Percentiles rank a stretch among this genome's conserved stretches.
Conservation (phyloP, 2,888 invertebrate genomes). For the Diadegma fenestrale region DNA sequence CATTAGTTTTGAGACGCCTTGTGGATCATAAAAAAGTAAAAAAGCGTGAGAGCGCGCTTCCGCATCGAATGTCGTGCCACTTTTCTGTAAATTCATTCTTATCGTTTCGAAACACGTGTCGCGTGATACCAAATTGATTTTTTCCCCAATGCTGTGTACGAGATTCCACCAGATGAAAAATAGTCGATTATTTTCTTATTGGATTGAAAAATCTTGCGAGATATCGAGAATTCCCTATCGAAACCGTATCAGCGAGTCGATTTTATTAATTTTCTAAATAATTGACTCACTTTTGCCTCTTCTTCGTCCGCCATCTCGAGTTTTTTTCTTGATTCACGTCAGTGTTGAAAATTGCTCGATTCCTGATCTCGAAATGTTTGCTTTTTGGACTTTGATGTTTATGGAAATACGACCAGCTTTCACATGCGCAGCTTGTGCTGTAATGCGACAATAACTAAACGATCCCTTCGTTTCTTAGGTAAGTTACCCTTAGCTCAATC, state of each 20-base stretch:
- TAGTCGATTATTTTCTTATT: neutral
- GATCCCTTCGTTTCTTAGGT: slow-evolving; percentile 74
- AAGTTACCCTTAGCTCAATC: slow-evolving; percentile 66
- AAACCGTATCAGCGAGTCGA: neutral
- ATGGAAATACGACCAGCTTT: slow-evolving; percentile 69
- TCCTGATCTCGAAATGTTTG: neutral
- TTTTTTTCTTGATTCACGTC: slow-evolving; percentile 7
- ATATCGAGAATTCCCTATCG: neutral
- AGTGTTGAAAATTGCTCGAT: neutral
- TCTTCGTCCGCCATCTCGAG: slow-evolving; percentile 78
- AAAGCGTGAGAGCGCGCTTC: slow-evolving; percentile 4
- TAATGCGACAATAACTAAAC: slow-evolving; percentile 82
- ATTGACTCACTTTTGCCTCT: slow-evolving; percentile 81
- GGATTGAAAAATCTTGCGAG: slow-evolving; percentile 10
- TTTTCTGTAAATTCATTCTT: slow-evolving; percentile 56
- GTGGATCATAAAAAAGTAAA: neutral
- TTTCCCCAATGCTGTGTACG: neutral
- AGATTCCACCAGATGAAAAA: slow-evolving; percentile 2
- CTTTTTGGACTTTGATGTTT: slow-evolving; percentile 7
- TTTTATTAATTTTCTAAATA: neutral
- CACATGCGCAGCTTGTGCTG: slow-evolving; percentile 74
- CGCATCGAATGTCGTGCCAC: slow-evolving; percentile 26
- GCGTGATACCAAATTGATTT: slow-evolving; percentile 51
- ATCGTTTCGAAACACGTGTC: slow-evolving; percentile 57
- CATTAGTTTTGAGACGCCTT: neutral